These are phyloP conservation scores for Philereme transversata DNA, from an alignment of 2,888 invertebrate species.

Conservation along the genomic window DNA sequence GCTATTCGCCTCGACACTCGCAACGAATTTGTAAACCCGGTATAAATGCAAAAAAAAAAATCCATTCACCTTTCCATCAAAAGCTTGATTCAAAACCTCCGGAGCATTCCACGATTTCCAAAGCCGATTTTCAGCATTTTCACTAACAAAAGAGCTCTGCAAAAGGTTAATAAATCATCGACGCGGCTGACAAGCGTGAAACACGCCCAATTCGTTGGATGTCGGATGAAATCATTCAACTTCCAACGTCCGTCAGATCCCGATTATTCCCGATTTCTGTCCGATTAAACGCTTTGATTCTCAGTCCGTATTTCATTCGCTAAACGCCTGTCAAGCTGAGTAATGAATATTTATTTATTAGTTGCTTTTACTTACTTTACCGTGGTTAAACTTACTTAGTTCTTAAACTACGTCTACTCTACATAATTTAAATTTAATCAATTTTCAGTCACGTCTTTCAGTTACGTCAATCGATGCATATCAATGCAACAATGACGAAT, in stretches of 20 bases:
- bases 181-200: constrained; percentile 33
- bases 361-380: too few relatives aligned
- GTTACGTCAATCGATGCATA: too few relatives aligned
- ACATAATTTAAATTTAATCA: too few relatives aligned
- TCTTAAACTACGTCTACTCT: too few relatives aligned
- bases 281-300: constrained; percentile 50
- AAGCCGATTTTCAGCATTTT: background rate
- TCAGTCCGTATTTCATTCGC: constrained; percentile 41
- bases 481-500: too few relatives aligned
- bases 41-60: too few relatives aligned
- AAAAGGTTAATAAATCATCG: constrained; percentile 36
- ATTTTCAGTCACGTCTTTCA: too few relatives aligned
- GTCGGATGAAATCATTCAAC: constrained; percentile 29
- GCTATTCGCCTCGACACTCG: too few relatives aligned
- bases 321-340: constrained; percentile 24
- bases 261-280: constrained; percentile 43
- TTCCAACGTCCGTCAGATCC: constrained; percentile 13
- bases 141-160: constrained; percentile 25
- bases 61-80: background rate
- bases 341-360: background rate
- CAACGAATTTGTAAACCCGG: too few relatives aligned
- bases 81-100: background rate
- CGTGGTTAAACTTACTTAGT: too few relatives aligned
- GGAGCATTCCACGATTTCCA: constrained; percentile 1
- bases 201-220: constrained; percentile 30